Evolutionary conservation across 2,888 invertebrate genomes (phyloP).

Genomic region (Liposcelis brunnea): DNA sequence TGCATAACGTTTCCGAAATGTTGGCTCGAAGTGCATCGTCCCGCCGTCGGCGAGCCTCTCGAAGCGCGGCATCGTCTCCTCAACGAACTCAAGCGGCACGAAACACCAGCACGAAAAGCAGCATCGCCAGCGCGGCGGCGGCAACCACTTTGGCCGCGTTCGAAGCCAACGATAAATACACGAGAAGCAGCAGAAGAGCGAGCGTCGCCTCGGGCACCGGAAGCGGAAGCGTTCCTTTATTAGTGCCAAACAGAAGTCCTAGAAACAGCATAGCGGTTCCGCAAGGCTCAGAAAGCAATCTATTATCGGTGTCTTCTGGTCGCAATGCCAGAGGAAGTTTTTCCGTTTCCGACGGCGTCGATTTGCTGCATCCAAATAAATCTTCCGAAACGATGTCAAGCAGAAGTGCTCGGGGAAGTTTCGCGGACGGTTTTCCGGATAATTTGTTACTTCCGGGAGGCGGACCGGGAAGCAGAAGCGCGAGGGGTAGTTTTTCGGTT

Average conservation of each 20-base stretch:
- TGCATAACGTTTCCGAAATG: constrained; percentile 27
- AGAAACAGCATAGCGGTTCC: constrained; percentile 3
- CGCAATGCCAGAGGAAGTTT: constrained; percentile 1
- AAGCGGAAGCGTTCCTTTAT: constrained; percentile 21
- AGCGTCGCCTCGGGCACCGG: constrained; percentile 17
- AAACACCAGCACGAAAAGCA: constrained; percentile 21
- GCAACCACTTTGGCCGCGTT: constrained; percentile 21
- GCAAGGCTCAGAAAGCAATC: constrained; percentile 1
- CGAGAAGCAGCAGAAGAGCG: constrained; percentile 21
- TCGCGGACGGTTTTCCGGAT: constrained; percentile 4
- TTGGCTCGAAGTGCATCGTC: constrained; percentile 49
- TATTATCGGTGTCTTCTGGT: neutral
- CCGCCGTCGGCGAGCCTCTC: constrained; percentile 45
- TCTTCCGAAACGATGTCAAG: neutral
- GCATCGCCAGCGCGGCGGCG: constrained; percentile 25
- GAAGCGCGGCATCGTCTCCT: constrained; percentile 46
- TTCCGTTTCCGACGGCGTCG: neutral
- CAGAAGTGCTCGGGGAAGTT: constrained; percentile 6
- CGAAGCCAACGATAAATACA: constrained; percentile 26
- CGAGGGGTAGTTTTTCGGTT: constrained; percentile 7
- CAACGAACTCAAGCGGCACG: constrained; percentile 24
- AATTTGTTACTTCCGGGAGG: neutral
- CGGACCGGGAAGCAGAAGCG: constrained; percentile 1
- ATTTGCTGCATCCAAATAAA: constrained; percentile 2
- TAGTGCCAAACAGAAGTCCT: constrained; percentile 27